These are phyloP conservation scores for Noctilio leporinus DNA, from an alignment of 2,113 vertebrate species.

Conservation along the genomic window DNA sequence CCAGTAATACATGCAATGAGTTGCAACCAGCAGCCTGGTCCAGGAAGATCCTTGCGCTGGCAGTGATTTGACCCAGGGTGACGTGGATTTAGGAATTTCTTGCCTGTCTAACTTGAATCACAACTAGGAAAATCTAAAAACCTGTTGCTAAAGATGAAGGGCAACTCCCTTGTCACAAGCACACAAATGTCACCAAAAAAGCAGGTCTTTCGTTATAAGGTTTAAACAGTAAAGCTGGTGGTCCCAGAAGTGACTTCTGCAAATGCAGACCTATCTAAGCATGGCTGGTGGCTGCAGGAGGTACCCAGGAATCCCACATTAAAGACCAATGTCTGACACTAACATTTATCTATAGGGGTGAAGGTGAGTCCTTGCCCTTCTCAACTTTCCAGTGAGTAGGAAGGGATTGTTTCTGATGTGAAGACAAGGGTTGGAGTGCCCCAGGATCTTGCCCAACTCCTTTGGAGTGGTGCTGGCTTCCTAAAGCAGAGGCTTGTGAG, in stretches of 20 bases:
- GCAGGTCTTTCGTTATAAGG: background rate
- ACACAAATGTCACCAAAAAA: background rate
- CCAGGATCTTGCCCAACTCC: accelerated
- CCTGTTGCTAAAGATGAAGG: background rate
- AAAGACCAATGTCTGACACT: background rate
- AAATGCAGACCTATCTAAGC: background rate
- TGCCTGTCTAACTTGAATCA: background rate
- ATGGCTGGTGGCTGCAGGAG: background rate
- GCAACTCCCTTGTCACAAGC: background rate
- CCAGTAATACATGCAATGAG: background rate
- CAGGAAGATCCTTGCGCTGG: background rate
- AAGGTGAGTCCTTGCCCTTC: background rate
- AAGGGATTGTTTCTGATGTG: background rate
- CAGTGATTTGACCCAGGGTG: accelerated
- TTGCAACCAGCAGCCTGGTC: background rate
- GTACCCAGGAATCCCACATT: background rate
- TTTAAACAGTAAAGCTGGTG: background rate
- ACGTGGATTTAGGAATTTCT: background rate
- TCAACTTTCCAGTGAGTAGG: background rate
- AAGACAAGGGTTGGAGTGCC: background rate
- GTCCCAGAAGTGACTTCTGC: background rate
- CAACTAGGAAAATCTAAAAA: background rate
- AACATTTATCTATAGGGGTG: background rate
- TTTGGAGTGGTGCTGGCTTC: too few relatives aligned
- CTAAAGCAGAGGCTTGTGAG: background rate